Percentiles rank a stretch among this genome's conserved stretches.
These are phyloP conservation scores for Cataglyphis altisquamis DNA, from an alignment of 2,888 invertebrate genomes.

Conservation along the genomic window DNA sequence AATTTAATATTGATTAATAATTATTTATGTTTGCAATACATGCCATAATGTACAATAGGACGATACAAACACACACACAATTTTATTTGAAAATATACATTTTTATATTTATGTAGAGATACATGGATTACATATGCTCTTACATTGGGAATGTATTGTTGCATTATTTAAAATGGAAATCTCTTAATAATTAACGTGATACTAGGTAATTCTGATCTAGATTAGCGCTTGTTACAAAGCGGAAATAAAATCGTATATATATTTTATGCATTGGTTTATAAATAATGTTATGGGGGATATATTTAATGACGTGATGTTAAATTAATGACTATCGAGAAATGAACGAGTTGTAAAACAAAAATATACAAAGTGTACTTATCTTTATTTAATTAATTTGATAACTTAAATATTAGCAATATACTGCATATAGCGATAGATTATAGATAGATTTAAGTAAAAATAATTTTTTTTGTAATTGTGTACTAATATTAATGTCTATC, in stretches of 20 bases:
- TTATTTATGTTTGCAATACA: neutral
- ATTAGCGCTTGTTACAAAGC: conserved; percentile 12
- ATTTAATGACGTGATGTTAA: neutral
- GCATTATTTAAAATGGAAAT: conserved; percentile 15
- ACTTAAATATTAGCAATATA: neutral
- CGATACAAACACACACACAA: conserved; percentile 72
- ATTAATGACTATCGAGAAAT: conserved; percentile 21
- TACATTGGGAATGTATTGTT: conserved; percentile 24
- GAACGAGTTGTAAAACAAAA: neutral
- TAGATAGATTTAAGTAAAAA: neutral
- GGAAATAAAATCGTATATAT: neutral
- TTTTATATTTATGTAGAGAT: conserved; percentile 64
- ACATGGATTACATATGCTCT: conserved; percentile 30
- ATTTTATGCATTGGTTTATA: conserved; percentile 14
- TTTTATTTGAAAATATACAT: conserved; percentile 81
- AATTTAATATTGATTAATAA: neutral
- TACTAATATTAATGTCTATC: conserved; percentile 4
- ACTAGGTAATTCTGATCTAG: conserved; percentile 20
- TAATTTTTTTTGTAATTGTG: neutral
- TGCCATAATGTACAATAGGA: conserved; percentile 35
- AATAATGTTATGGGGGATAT: conserved; percentile 3
- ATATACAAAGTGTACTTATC: conserved; percentile 13
- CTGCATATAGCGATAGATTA: neutral
- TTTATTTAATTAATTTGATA: conserved; percentile 19
- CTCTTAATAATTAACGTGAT: conserved; percentile 24